phyloP scores from a whole-genome alignment of 2,113 vertebrate species.

The Numida meleagris region DNA sequence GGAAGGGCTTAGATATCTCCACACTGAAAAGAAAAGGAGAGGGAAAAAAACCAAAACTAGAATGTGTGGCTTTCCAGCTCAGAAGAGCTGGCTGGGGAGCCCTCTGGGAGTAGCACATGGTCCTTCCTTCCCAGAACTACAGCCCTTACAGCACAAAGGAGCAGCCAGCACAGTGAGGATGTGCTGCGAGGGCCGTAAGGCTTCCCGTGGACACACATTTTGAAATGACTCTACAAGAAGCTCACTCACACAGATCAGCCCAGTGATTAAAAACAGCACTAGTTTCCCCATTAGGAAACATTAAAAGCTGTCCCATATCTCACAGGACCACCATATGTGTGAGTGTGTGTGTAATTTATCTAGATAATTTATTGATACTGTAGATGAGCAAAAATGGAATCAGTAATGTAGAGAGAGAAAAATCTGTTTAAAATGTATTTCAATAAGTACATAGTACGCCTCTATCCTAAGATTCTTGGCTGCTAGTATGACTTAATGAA shows the following conservation, averaged over 20 bases:
- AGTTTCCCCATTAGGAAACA: not conserved
- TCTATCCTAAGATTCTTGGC: not conserved
- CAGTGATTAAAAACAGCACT: not conserved
- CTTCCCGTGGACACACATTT: fast-evolving
- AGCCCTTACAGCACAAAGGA: not conserved
- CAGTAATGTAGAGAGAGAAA: not conserved
- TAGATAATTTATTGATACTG: not conserved
- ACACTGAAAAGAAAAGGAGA: not conserved
- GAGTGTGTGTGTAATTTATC: not conserved
- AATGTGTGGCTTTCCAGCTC: not conserved
- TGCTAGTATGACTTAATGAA: not conserved
- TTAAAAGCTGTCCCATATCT: not conserved
- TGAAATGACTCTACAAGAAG: not conserved
- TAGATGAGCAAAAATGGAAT: not conserved
- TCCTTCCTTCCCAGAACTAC: not conserved
- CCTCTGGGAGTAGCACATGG: fast-evolving
- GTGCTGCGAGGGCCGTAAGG: fast-evolving
- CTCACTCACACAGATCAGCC: not conserved
- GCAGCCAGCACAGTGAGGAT: fast-evolving
- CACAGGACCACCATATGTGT: not conserved
- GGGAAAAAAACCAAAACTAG: not conserved
- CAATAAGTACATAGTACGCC: not conserved
- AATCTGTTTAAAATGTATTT: not conserved
- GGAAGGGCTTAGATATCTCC: not conserved
- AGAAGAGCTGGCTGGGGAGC: not conserved